Conservation (phyloP, 1,140 invertebrate genomes). For the Periplaneta americana region DNA sequence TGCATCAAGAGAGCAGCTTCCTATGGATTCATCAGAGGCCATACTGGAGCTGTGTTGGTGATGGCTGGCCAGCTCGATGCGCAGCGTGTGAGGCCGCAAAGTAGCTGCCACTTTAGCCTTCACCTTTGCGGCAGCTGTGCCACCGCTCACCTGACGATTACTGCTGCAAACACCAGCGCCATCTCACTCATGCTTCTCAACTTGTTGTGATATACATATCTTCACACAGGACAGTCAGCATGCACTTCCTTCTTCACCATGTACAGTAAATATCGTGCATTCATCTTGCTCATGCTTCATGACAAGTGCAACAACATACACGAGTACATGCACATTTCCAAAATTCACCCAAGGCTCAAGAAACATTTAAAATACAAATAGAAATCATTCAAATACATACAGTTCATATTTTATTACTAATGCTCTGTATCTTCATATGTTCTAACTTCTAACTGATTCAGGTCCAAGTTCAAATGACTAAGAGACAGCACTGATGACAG, state of each 20-base stretch:
- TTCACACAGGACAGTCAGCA: not conserved
- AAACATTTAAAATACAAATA: not conserved
- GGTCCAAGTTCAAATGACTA: no score
- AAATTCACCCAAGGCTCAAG: not conserved
- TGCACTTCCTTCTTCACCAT: not conserved
- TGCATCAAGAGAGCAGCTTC: conserved; percentile 75
- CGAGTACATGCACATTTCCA: not conserved
- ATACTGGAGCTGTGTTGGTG: conserved; percentile 29
- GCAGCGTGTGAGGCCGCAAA: conserved; percentile 2
- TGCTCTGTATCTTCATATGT: no score
- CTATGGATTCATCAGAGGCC: conserved; percentile 57
- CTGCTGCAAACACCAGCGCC: not conserved
- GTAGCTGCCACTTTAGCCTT: not conserved
- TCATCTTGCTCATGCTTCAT: not conserved
- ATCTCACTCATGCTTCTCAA: not conserved
- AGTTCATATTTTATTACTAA: no score
- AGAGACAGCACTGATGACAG: no score
- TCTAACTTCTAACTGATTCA: no score
- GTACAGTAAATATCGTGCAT: not conserved
- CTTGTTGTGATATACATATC: not conserved
- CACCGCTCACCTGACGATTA: not conserved
- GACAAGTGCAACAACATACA: not conserved
- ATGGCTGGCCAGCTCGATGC: not conserved
- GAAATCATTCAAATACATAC: not conserved
- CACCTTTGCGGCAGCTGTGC: not conserved